Percentiles rank a stretch among this genome's conserved stretches.
Conservation (phyloP, 37 sponge, comb jelly and placozoan species). For the Ianthella basta region DNA sequence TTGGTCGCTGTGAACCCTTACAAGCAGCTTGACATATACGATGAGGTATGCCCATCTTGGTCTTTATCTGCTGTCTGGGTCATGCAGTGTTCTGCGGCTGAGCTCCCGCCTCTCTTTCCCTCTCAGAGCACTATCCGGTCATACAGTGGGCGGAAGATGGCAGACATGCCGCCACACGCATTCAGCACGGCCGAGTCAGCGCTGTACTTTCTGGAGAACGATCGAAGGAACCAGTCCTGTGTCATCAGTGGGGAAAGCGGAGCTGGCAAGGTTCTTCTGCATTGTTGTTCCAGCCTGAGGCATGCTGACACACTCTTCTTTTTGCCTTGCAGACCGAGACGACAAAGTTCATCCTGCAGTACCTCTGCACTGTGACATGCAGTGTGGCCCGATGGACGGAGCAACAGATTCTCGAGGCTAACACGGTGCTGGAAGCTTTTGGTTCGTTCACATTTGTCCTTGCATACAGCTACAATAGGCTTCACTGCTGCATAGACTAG, state of each 20-base stretch:
- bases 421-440: slow-evolving; percentile 93
- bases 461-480: no score
- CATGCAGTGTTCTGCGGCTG: no score
- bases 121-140: slow-evolving; percentile 68
- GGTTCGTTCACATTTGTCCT: slow-evolving; percentile 45
- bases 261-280: slow-evolving; percentile 81
- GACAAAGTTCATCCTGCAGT: slow-evolving; percentile 95
- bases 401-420: slow-evolving; percentile 95
- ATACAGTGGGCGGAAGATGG: slow-evolving; percentile 82
- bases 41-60: slow-evolving; percentile 51
- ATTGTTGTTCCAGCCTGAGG: not conserved
- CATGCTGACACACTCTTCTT: not conserved
- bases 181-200: slow-evolving; percentile 92
- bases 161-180: slow-evolving; percentile 88
- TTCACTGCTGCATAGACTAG: no score
- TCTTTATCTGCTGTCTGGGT: not conserved
- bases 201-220: slow-evolving; percentile 62
- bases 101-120: no score
- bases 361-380: slow-evolving; percentile 88
- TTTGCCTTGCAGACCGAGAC: slow-evolving; percentile 81
- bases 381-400: slow-evolving; percentile 89
- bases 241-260: slow-evolving; percentile 97
- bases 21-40: slow-evolving; percentile 80
- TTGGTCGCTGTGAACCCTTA: slow-evolving; percentile 96
- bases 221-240: slow-evolving; percentile 87